Conservation (phyloP, 2,888 invertebrate genomes). For the Odontocerum albicorne region DNA sequence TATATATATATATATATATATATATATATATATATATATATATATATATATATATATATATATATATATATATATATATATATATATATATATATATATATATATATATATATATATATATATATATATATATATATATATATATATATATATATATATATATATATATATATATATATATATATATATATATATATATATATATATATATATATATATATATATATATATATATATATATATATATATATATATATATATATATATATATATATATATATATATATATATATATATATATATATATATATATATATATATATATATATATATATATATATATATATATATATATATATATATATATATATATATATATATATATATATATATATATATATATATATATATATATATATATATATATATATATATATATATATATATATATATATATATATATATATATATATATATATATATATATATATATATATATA, state of each 20-base stretch:
- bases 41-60: neutral
- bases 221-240: neutral
- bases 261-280: neutral
- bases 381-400: neutral
- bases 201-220: neutral
- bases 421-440: neutral
- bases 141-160: neutral
- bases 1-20: neutral
- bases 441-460: neutral
- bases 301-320: neutral
- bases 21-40: neutral
- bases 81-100: neutral
- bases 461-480: neutral
- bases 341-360: neutral
- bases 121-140: neutral
- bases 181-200: conserved; percentile 1
- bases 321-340: neutral
- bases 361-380: neutral
- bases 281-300: neutral
- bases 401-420: neutral
- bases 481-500: neutral
- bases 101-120: neutral
- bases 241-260: neutral
- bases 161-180: conserved; percentile 6
- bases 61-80: neutral